These are phyloP conservation scores for Megalopta genalis DNA, from an alignment of 1,140 invertebrate species.

Conservation along the genomic window DNA sequence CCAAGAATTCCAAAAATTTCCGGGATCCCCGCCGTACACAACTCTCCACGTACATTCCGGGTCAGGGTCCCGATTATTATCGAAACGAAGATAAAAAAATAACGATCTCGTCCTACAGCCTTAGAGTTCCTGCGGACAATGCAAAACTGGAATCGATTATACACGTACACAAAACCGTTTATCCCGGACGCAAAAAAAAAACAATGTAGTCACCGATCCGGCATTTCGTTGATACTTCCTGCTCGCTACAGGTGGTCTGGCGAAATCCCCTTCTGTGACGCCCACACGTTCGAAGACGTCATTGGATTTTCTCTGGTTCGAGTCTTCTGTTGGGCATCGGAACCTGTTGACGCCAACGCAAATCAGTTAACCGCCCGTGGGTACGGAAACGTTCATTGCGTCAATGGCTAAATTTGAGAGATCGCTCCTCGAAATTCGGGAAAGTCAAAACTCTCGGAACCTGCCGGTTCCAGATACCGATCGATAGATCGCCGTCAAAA, in stretches of 20 bases:
- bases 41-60: too few species aligned
- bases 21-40: too few species aligned
- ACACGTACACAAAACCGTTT: neutral
- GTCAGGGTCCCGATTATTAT: too few species aligned
- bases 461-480: neutral
- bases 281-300: slow-evolving; percentile 22
- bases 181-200: neutral
- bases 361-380: neutral
- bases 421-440: neutral
- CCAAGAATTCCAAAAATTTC: too few species aligned
- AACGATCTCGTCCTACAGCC: too few species aligned
- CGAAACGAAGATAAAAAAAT: too few species aligned
- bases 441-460: neutral
- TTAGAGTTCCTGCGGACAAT: too few species aligned
- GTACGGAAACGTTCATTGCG: slow-evolving; percentile 13
- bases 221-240: slow-evolving; percentile 4
- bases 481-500: neutral
- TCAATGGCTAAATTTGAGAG: slow-evolving; percentile 55
- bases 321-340: neutral
- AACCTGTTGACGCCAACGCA: slow-evolving; percentile 2
- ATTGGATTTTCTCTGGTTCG: slow-evolving; percentile 27
- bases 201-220: neutral
- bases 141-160: neutral
- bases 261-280: slow-evolving; percentile 5
- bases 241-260: slow-evolving; percentile 40